Conservation (phyloP, 1,140 invertebrate species). For the Drosophila nigrodunni region DNA sequence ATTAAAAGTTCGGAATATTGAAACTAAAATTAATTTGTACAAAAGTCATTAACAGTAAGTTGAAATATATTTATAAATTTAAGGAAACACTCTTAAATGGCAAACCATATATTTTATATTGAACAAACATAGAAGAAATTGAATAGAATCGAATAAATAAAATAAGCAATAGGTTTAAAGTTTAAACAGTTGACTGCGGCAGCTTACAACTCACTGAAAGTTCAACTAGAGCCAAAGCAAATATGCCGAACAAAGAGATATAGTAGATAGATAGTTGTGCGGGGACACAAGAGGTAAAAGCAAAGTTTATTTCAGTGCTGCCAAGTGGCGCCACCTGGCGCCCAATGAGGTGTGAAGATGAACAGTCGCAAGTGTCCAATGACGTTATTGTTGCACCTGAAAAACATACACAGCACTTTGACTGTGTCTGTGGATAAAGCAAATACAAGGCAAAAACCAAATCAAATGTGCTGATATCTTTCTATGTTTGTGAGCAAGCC, state of each 20-base stretch:
- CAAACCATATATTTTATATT: no score
- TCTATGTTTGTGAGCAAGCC: conserved; percentile 26
- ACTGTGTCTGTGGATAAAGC: conserved; percentile 42
- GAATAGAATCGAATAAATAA: conserved; percentile 29
- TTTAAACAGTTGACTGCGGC: conserved; percentile 30
- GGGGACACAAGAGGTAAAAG: conserved; percentile 21
- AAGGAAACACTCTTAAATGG: no score
- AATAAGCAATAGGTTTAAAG: conserved; percentile 30
- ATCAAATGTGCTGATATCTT: conserved; percentile 72
- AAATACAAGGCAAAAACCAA: conserved; percentile 73
- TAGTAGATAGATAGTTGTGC: conserved; percentile 24
- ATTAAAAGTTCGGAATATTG: no score
- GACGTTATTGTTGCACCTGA: conserved; percentile 59
- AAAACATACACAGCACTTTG: conserved; percentile 17
- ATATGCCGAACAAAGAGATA: conserved; percentile 45
- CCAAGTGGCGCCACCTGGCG: conserved; percentile 69
- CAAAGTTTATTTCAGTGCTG: conserved; percentile 45
- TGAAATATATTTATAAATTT: no score
- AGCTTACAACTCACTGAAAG: conserved; percentile 23
- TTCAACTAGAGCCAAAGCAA: conserved; percentile 37
- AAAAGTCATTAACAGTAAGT: no score
- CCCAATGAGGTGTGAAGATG: conserved; percentile 80
- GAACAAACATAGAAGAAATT: conserved; percentile 9
- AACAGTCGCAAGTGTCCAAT: conserved; percentile 79
- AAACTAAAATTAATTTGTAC: no score